These are phyloP conservation scores for Pantala flavescens DNA, from an alignment of 1,140 invertebrate genomes.

Conservation along the genomic window DNA sequence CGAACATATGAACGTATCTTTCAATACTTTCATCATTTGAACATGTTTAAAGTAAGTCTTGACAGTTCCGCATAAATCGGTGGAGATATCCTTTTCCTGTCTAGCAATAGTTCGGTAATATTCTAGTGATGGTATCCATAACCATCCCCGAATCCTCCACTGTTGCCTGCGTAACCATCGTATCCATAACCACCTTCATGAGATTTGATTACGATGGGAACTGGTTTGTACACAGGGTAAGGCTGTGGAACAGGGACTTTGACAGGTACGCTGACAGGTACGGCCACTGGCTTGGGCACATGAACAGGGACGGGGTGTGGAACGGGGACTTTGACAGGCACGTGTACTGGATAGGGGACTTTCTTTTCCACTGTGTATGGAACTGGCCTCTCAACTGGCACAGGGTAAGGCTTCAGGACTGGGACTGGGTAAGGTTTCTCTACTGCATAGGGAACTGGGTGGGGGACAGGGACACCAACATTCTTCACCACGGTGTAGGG, in stretches of 20 bases:
- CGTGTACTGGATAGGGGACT: conserved; percentile 25
- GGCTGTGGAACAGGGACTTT: conserved; percentile 24
- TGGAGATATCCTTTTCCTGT: no score
- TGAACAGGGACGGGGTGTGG: conserved; percentile 24
- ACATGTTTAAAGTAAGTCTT: no score
- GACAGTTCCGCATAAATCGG: no score
- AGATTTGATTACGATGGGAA: conserved; percentile 21
- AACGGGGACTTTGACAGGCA: conserved; percentile 25
- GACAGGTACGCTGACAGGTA: conserved; percentile 20
- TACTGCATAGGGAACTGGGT: conserved; percentile 24
- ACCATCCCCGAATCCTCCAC: neutral
- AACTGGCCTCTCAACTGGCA: conserved; percentile 22
- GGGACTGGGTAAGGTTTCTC: conserved; percentile 23
- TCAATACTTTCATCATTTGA: no score
- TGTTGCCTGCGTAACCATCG: neutral
- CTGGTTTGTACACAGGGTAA: conserved; percentile 22
- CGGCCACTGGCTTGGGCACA: conserved; percentile 24
- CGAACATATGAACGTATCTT: no score
- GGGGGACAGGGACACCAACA: conserved; percentile 27
- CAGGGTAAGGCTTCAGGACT: conserved; percentile 17
- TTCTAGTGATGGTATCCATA: no score
- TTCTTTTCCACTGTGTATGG: conserved; percentile 4
- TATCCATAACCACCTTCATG: neutral
- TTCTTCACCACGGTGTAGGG: conserved; percentile 36
- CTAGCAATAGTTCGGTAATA: no score